phyloP scores from a whole-genome alignment of 2,113 vertebrate genomes.

The Ifrita kowaldi region DNA sequence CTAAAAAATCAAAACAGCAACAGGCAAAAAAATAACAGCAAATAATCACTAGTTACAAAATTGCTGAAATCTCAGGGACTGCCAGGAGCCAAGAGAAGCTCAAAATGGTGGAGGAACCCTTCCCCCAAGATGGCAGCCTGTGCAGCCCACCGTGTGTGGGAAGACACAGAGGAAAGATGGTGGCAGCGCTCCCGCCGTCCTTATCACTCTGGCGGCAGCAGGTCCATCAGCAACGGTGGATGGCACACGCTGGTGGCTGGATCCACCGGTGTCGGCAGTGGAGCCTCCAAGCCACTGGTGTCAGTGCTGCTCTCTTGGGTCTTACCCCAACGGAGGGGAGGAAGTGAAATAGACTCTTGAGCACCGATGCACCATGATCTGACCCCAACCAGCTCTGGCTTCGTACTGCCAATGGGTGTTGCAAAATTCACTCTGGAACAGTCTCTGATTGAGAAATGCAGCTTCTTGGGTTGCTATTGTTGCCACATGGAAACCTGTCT shows the following conservation, averaged over 20 bases:
- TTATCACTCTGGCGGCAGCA: rapidly evolving
- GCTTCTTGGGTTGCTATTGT: neutral
- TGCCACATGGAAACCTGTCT: neutral
- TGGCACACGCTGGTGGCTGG: neutral
- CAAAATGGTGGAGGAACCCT: neutral
- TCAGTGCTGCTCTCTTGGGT: neutral
- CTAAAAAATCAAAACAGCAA: neutral
- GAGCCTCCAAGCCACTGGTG: neutral
- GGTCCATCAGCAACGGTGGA: neutral
- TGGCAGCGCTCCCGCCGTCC: rapidly evolving
- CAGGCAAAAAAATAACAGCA: neutral
- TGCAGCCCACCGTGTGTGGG: rapidly evolving
- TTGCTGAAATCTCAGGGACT: neutral
- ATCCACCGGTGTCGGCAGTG: rapidly evolving
- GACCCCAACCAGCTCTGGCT: neutral
- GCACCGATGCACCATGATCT: rapidly evolving
- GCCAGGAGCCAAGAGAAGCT: neutral
- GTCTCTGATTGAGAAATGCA: neutral
- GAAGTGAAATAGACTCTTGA: neutral
- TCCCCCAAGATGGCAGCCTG: rapidly evolving
- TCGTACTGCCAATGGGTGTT: rapidly evolving
- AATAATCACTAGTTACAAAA: neutral
- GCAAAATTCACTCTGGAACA: neutral
- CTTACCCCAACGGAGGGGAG: neutral
- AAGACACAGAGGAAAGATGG: too few species aligned